These are phyloP conservation scores for Volucella inflata DNA, from an alignment of 2,888 invertebrate genomes.

Conservation along the genomic window DNA sequence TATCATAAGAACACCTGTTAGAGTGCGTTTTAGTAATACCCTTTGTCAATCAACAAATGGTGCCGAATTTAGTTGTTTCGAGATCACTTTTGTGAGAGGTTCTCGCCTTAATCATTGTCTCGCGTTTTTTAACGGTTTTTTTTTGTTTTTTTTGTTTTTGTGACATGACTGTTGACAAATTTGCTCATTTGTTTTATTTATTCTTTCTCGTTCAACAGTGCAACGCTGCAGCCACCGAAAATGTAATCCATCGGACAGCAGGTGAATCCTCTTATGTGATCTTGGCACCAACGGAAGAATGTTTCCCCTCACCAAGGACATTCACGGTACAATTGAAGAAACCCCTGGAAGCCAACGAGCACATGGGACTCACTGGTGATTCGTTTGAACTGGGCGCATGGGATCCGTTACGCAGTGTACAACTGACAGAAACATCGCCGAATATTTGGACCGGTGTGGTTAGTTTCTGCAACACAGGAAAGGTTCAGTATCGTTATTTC, in stretches of 20 bases:
- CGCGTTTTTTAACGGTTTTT: neutral
- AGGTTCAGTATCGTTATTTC: constrained; percentile 81
- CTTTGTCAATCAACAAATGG: neutral
- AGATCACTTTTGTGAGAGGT: constrained; percentile 20
- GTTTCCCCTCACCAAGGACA: constrained; percentile 76
- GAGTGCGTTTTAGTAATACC: neutral
- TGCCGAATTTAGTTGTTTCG: constrained; percentile 33
- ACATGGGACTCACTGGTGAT: constrained; percentile 89
- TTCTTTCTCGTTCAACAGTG: constrained; percentile 63
- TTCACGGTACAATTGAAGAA: constrained; percentile 82
- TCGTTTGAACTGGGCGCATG: constrained; percentile 89
- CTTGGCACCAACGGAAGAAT: constrained; percentile 39
- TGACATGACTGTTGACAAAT: constrained; percentile 10
- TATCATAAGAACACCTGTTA: neutral
- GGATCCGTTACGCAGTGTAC: constrained; percentile 86
- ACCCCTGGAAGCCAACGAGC: constrained; percentile 86
- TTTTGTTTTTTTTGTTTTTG: neutral
- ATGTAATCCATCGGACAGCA: constrained; percentile 51
- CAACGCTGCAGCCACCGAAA: constrained; percentile 60
- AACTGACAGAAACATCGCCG: constrained; percentile 81
- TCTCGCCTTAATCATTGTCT: neutral
- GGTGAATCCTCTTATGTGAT: constrained; percentile 52
- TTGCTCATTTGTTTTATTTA: constrained; percentile 36
- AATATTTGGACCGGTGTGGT: constrained; percentile 87
- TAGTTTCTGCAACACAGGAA: constrained; percentile 86